Evolutionary conservation across 2,113 vertebrate species (phyloP).

Genomic region (Callaeas wilsoni): DNA sequence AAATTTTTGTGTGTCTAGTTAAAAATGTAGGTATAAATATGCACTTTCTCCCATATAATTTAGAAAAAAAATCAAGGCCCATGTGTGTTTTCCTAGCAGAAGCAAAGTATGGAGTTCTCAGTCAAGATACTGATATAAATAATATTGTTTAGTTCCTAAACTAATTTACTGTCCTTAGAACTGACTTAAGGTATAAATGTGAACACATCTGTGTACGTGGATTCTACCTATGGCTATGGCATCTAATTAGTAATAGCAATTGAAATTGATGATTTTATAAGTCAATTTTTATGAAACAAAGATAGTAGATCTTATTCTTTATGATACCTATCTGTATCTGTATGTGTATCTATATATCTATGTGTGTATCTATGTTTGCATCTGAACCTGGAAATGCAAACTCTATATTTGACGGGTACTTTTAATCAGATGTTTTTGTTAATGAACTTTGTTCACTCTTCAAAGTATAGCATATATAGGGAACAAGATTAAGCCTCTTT

Average conservation of each 20-base stretch:
- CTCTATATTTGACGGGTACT: neutral
- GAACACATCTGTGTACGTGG: neutral
- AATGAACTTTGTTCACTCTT: neutral
- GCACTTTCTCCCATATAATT: neutral
- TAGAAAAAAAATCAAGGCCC: neutral
- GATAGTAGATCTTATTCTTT: neutral
- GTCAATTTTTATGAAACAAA: neutral
- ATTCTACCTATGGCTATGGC: neutral
- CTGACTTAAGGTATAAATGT: neutral
- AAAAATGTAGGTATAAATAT: neutral
- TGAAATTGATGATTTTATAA: neutral
- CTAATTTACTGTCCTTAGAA: neutral
- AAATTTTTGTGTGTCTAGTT: neutral
- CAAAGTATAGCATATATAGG: neutral
- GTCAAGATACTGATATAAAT: neutral
- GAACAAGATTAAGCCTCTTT: neutral
- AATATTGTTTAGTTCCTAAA: neutral
- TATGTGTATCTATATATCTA: neutral
- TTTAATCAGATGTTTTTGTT: neutral
- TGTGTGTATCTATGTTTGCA: neutral
- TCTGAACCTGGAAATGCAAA: neutral
- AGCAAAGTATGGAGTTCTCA: neutral
- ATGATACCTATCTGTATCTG: neutral
- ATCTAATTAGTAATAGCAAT: neutral
- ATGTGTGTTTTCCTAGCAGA: neutral